A percentile compares a stretch with the other conserved stretches of the same genome.
phyloP scores from a whole-genome alignment of 2,888 invertebrate genomes.

The Ophion costatus region DNA sequence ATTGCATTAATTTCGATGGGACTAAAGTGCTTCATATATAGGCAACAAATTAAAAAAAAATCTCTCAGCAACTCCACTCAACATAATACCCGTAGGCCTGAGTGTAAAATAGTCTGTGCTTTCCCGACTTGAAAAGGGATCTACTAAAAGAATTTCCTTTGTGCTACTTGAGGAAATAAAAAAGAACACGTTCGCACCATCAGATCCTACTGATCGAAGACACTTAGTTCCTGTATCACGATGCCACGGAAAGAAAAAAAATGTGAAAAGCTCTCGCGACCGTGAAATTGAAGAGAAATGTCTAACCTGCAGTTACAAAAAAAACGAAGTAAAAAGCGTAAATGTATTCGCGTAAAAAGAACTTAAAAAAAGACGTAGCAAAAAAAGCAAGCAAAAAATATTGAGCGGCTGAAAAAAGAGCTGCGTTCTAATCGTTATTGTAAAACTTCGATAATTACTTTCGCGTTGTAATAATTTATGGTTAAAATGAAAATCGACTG shows the following conservation, averaged over 20 bases:
- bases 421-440: conserved; percentile 1
- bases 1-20: conserved; percentile 37
- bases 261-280: conserved; percentile 19
- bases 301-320: conserved; percentile 15
- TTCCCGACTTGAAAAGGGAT: not conserved
- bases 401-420: not conserved
- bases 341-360: conserved; percentile 24
- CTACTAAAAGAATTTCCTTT: conserved; percentile 29
- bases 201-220: conserved; percentile 39
- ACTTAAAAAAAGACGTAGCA: not conserved
- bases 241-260: conserved; percentile 21
- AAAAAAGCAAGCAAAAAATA: conserved; percentile 7
- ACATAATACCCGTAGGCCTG: conserved; percentile 16
- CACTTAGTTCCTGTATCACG: conserved; percentile 23
- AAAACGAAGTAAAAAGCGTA: conserved; percentile 26
- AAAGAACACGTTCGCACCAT: conserved; percentile 26
- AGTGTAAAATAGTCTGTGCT: conserved; percentile 16
- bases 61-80: conserved; percentile 38
- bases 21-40: conserved; percentile 36
- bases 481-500: conserved; percentile 7
- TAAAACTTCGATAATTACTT: conserved; percentile 26
- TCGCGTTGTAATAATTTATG: conserved; percentile 19
- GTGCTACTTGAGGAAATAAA: conserved; percentile 24
- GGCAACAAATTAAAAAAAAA: conserved; percentile 38
- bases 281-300: conserved; percentile 33